Base-by-base conservation (phyloP, 2,888 invertebrate genomes). In the Holacanthella duospinosa region DNA sequence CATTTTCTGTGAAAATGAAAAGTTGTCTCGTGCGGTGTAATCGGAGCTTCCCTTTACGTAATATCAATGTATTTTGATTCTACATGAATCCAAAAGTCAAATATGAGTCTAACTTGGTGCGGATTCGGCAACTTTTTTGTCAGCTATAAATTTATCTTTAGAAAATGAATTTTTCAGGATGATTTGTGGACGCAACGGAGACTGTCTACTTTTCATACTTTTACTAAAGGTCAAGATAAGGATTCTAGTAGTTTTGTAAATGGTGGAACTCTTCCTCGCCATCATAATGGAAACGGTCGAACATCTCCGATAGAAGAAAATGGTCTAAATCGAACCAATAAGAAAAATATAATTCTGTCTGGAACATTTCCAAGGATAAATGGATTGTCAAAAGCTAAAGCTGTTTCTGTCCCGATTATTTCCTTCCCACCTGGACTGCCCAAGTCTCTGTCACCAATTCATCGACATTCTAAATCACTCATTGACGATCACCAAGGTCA, bases 151-250 rank as follows among this genome's bases (percentile, higher is more conserved):
- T 36, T 36, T 36, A 36, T 36, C 36, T 36, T 16, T 36, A 16
- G n/a, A n/a, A 36, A 36, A 36, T 57, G 29, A 43, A n/a, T 29
- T 43, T 55, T 64, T 19, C 67, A 71, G 70, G 71, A 71, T 61
- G 71, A 71, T 65, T 64, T 71, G 69, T 71, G 71, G 71, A 69
- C 66, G 55, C 69, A 70, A 65, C 69, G 71, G 56, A 69, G 68
- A 24, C 61, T 71, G 57, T 71, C 71, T 19, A 70, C 71, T 29
- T 71, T 71, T 63, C 69, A 69, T 59, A 71, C 71, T 27, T 71
- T 71, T 61, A 68, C 70, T 59, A 61, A 57, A 54, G 62, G 68
- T 48, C 67, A 65, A 53, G 63, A 64, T 29, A 60, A 62, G 43
- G 43, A 59, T 21, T 26, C 27, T 3, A 43, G 4, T 1, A 55